These are phyloP conservation scores for Drosophila fungiperda DNA, from an alignment of 2,888 invertebrate genomes.

Conservation along the genomic window DNA sequence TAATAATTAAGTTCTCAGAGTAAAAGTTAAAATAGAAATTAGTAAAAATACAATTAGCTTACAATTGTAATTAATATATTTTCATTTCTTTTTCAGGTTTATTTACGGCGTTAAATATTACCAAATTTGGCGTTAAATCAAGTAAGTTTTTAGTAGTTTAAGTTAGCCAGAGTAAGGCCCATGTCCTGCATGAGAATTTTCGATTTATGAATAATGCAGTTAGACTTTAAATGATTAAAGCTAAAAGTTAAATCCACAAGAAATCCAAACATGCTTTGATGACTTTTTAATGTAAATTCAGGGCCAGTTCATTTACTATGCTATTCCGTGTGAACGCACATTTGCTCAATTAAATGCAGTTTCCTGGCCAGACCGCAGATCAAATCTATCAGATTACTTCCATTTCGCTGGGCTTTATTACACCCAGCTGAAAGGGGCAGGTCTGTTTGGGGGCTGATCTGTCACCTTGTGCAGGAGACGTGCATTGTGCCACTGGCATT, in stretches of 20 bases:
- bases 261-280: neutral
- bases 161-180: neutral
- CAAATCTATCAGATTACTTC: slow-evolving; percentile 34
- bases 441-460: slow-evolving; percentile 31
- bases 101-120: neutral
- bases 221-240: neutral
- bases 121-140: neutral
- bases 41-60: neutral
- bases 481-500: slow-evolving; percentile 16
- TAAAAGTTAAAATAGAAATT: neutral
- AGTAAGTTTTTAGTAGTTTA: neutral
- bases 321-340: slow-evolving; percentile 27
- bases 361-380: slow-evolving; percentile 7
- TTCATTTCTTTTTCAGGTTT: neutral
- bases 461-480: slow-evolving; percentile 19
- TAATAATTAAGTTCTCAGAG: neutral
- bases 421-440: neutral
- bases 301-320: slow-evolving; percentile 19
- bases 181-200: neutral
- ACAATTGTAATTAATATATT: neutral
- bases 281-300: slow-evolving; percentile 8
- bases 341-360: slow-evolving; percentile 48
- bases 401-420: slow-evolving; percentile 41
- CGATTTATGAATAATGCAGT: neutral
- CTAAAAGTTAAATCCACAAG: neutral